Base-by-base conservation (phyloP, 2,113 vertebrate species). In the Platycercus adscitus region DNA sequence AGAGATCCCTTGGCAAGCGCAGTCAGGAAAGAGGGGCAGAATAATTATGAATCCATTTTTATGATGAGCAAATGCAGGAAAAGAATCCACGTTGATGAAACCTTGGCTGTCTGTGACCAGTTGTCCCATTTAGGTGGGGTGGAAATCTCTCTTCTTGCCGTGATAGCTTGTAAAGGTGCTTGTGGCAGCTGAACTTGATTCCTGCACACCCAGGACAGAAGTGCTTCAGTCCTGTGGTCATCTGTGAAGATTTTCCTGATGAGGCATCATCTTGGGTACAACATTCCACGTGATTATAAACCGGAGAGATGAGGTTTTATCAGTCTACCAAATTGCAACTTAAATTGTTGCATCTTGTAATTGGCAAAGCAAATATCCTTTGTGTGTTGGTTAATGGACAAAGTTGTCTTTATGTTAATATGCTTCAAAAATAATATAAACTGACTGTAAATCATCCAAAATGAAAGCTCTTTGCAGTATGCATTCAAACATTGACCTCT, bases 131-230 rank as follows among this genome's bases (percentile, higher is more conserved):
- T 28, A 13, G 12, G 7, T 1, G 19, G 14, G 6, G 21, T 15
- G 49, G 35, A 28, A 28, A 23, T 60, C 19, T 58, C 43, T 55
- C 11, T 28, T 75, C 28, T 53, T 64, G 63, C 50, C 17, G 26
- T 0, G 1, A 6, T 24, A 5, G 3, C n/a, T 37, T 58, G 13
- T 50, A 44, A 25, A 53, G 68, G 9, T 29, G 39, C 3, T 44
- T 25, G 24, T 23, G 17, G 52, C 33, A 72, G 25, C 33, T 44
- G 4, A 28, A 61, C 15, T 29, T 50, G 21, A 15, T 26, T 55
- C 21, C 44, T 60, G 24, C 44, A 44, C 11, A 52, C 11, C 12
- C 9, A 25, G 41, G 12, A 4, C 11, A 13, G 5, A 61, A 66
- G 12, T 7, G 13, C 66, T 86, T 41, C 61, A 81, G 73, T 44